Percentiles rank a stretch among this genome's conserved stretches.
Conservation (phyloP, 1,140 invertebrate genomes). For the Tetramorium alpestre region DNA sequence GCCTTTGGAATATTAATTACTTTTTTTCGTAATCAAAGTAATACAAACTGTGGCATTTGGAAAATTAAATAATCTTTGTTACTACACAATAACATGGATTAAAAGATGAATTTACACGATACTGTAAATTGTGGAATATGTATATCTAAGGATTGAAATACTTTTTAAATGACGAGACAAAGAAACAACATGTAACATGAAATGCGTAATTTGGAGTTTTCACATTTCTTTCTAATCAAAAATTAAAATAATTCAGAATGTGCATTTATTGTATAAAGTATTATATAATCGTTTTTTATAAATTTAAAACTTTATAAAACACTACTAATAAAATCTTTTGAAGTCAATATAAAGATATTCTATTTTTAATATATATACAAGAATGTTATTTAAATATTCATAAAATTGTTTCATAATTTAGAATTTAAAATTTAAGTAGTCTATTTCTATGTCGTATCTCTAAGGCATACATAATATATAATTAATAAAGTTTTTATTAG, state of each 20-base stretch:
- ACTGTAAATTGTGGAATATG: background rate
- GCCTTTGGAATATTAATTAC: slow-evolving; percentile 11
- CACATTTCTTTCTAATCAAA: background rate
- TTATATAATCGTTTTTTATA: background rate
- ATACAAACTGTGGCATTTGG: background rate
- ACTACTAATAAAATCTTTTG: background rate
- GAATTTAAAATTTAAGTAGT: background rate
- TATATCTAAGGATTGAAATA: background rate
- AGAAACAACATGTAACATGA: background rate
- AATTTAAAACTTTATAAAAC: background rate
- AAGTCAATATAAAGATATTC: background rate
- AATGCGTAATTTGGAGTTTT: background rate
- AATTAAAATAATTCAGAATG: background rate
- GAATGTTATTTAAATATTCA: background rate
- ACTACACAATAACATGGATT: background rate
- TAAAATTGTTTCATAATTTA: background rate
- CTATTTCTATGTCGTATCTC: background rate
- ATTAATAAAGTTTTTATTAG: background rate
- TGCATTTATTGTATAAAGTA: background rate
- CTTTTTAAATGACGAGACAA: background rate
- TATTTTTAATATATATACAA: background rate
- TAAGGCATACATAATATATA: background rate
- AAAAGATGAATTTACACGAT: no score
- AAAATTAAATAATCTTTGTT: background rate
- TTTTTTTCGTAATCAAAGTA: slow-evolving; percentile 6